Conservation (phyloP, 1,140 invertebrate species). For the Parasteatoda tepidariorum region DNA sequence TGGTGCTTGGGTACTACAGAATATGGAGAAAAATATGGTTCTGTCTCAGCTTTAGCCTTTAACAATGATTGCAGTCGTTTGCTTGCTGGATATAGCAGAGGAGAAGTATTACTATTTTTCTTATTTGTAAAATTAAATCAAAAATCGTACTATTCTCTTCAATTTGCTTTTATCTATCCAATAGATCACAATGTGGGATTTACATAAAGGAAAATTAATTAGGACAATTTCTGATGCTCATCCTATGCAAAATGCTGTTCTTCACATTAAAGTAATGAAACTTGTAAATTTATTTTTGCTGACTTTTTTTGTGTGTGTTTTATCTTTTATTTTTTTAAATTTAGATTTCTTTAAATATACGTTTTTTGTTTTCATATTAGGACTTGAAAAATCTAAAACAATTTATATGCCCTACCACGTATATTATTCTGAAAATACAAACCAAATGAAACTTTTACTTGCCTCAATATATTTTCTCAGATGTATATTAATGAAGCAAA, state of each 20-base stretch:
- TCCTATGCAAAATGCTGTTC: slow-evolving; percentile 85
- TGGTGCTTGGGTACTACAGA: slow-evolving; percentile 79
- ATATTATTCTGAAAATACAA: too few species aligned
- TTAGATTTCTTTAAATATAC: background rate
- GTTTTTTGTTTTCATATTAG: background rate
- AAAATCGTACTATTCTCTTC: too few species aligned
- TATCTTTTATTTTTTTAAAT: background rate
- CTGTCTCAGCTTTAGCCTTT: slow-evolving; percentile 86
- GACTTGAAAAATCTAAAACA: background rate
- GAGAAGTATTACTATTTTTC: slow-evolving; percentile 71
- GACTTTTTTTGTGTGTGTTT: background rate
- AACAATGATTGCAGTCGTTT: slow-evolving; percentile 88
- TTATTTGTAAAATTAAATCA: too few species aligned
- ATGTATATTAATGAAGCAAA: too few species aligned
- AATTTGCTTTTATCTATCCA: too few species aligned
- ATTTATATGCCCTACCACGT: too few species aligned
- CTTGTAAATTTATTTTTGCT: background rate
- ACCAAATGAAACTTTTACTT: too few species aligned
- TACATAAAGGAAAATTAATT: slow-evolving; percentile 75
- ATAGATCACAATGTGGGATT: slow-evolving; percentile 72
- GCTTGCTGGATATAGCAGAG: slow-evolving; percentile 87
- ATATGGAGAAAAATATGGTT: slow-evolving; percentile 73
- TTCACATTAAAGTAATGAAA: slow-evolving; percentile 85
- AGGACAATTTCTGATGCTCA: slow-evolving; percentile 86
- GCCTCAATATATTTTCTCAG: too few species aligned